Evolutionary conservation across 2,888 invertebrate species (phyloP), one percentile per base, ranked within the genome.

Genomic region (Megastigmus dorsalis): DNA sequence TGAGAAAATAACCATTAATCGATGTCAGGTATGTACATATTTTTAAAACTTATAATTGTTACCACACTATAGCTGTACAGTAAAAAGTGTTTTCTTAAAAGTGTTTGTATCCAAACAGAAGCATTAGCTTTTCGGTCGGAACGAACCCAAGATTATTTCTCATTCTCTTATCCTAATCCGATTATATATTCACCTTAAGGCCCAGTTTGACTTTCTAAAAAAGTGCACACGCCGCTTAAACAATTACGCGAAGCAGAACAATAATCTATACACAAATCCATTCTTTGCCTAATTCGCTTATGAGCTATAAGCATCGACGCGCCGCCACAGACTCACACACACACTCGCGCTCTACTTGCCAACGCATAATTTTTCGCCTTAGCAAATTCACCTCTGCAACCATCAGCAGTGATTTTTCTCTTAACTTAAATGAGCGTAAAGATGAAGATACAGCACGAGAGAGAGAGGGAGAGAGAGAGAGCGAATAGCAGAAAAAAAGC

Each of bases 281-380:
- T 43, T 28, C 26, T 60, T 41, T 50, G 6, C 52, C n/a, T 60
- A 62, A 63, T 70, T 63, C 54, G 13, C 26, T 63, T 55, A 48
- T 38, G 41, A 55, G 62, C 15, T n/a, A 23, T 23, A 26, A 43
- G 20, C 20, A 33, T 38, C 26, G 6, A n/a, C 10, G n/a, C 18
- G n/a, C 23, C 13, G 26, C n/a, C n/a, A n/a, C n/a, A n/a, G n/a
- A n/a, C n/a, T n/a, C n/a, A n/a, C n/a, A 50, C 50, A 28, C 15
- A 38, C 54, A 52, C 38, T 67, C 15, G n/a, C 54, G 67, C 67
- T 74, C 73, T 74, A 74, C 55, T 74, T 67, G 23, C 62, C n/a
- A n/a, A 4, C 9, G 62, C 55, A 62, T 70, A 63, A 63, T 55
- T 60, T 38, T 57, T 57, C 41, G 20, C 38, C 18, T n/a, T n/a